Base-by-base conservation (phyloP, 2,797 vertebrate species). In the Taenioides sp. region DNA sequence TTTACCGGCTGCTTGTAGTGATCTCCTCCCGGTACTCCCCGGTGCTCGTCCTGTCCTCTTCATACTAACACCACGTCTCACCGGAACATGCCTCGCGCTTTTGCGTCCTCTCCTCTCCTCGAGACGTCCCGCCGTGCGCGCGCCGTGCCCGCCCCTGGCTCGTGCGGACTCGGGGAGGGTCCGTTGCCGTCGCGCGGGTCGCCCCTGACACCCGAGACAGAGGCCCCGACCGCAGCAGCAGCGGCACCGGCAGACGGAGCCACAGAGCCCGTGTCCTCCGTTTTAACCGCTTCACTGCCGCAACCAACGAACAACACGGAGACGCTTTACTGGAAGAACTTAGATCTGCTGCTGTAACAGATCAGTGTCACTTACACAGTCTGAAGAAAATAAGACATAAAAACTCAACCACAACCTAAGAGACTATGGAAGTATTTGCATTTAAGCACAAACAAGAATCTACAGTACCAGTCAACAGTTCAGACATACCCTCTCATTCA, bases 211-310 rank as follows among this genome's bases (percentile, higher is more conserved):
- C 84, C 80, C 73, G 88, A 91, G 25, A 27, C 25, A 27, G 25
- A 27, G 25, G 25, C n/a, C n/a, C 37, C 11, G 40, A 43, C 40
- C 14, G 40, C 40, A 43, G 40, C 40, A 43, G 40, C 37, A 7
- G 14, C 58, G 3, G 58, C 75, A 40, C 64, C n/a, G n/a, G n/a
- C n/a, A n/a, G n/a, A n/a, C n/a, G n/a, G n/a, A n/a, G n/a, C n/a
- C n/a, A 37, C 61, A 1, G 62, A 52, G 23, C 76, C 25, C 61
- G 54, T 50, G 1, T 37, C 69, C 43, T 73, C 82, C 76, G 60
- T 72, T 78, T 92, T 91, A 92, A 92, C 90, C 57, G 37, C 72
- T 83, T 91, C 84, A 54, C 80, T 84, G 80, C 63, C 63, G 4
- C 17, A 49, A 10, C 11, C 3, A 43, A 43, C 40, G 3, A 43